These are phyloP conservation scores for Laticauda laticaudata DNA, from an alignment of 2,113 vertebrate genomes.

Conservation along the genomic window DNA sequence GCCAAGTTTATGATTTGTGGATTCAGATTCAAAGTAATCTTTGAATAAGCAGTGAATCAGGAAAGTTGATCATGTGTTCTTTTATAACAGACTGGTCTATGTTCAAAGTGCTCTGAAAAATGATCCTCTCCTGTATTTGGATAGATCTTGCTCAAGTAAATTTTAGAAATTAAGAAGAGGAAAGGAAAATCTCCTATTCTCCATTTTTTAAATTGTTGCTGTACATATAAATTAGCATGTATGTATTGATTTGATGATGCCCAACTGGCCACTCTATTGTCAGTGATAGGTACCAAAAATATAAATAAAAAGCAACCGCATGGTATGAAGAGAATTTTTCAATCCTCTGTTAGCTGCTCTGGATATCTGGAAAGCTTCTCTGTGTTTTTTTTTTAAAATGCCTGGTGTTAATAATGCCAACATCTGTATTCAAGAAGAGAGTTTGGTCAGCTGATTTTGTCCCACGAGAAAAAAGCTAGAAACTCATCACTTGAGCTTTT, in stretches of 20 bases:
- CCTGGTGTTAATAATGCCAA: slow-evolving; percentile 12
- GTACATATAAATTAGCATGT: neutral
- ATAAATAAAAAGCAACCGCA: neutral
- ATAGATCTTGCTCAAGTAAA: neutral
- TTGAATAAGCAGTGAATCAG: neutral
- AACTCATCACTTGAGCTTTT: neutral
- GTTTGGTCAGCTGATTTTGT: slow-evolving; percentile 40
- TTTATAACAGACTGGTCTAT: neutral
- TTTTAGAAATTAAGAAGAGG: neutral
- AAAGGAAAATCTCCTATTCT: neutral
- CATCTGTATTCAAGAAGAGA: slow-evolving; percentile 40
- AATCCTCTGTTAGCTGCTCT: slow-evolving; percentile 5
- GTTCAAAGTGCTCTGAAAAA: neutral
- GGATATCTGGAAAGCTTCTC: neutral
- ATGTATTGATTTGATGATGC: neutral
- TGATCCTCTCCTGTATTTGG: neutral
- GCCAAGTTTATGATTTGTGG: neutral
- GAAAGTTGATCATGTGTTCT: neutral
- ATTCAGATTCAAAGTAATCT: neutral
- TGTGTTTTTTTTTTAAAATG: slow-evolving; percentile 21
- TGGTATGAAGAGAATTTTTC: slow-evolving; percentile 7
- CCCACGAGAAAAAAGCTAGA: neutral
- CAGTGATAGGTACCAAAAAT: neutral
- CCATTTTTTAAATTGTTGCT: neutral
- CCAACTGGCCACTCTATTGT: neutral